Evolutionary conservation across 2,797 vertebrate species (phyloP).

Genomic region (Otolemur crassicaudatus): DNA sequence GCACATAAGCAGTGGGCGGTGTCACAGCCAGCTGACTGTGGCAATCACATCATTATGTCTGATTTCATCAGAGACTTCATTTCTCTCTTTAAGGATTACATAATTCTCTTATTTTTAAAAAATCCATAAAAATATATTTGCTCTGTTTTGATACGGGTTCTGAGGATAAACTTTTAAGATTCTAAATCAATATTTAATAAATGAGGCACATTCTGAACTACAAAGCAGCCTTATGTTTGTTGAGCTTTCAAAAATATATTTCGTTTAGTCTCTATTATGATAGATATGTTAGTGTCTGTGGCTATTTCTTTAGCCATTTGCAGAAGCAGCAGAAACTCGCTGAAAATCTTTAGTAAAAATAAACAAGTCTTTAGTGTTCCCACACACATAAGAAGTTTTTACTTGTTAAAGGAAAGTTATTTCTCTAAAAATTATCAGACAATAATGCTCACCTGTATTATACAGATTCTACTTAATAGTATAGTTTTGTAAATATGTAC

Average conservation of each 20-base stretch:
- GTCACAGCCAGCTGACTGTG: not conserved
- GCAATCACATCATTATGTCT: constrained; percentile 26
- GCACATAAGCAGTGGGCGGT: not conserved
- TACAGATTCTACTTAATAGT: not conserved
- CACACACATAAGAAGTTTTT: not conserved
- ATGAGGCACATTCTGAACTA: not conserved
- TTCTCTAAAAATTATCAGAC: not conserved
- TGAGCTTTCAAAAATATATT: constrained; percentile 45
- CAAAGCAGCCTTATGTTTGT: not conserved
- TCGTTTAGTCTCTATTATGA: not conserved
- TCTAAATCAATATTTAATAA: constrained; percentile 51
- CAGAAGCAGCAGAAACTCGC: not conserved
- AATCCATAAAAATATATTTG: not conserved
- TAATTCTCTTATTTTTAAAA: not conserved
- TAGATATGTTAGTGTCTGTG: not conserved
- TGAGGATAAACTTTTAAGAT: constrained; percentile 30
- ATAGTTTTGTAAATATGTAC: not conserved
- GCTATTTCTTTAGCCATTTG: not conserved
- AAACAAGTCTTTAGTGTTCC: not conserved
- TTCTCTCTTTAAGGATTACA: not conserved
- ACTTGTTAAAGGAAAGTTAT: not conserved
- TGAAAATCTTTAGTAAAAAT: not conserved
- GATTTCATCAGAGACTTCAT: constrained; percentile 13
- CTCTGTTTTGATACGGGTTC: not conserved
- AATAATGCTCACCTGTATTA: not conserved